Evolutionary conservation across 2,888 invertebrate species (phyloP).

Genomic region (Macrosiphum euphorbiae): DNA sequence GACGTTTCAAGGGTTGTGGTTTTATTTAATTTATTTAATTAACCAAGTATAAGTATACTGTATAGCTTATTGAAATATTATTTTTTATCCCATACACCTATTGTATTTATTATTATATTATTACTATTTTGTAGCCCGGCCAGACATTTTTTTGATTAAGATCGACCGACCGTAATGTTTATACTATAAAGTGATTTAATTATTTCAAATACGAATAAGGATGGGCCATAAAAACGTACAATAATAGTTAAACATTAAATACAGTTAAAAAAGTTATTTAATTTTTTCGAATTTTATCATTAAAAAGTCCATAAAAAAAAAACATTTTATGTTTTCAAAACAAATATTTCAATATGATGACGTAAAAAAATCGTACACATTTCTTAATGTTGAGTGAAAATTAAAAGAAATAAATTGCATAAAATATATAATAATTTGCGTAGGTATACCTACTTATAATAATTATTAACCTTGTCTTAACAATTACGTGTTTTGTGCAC

Average conservation of each 20-base stretch:
- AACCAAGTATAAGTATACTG: not conserved
- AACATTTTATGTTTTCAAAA: not conserved
- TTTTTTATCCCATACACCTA: not conserved
- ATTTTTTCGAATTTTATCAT: not conserved
- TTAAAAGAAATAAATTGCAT: not conserved
- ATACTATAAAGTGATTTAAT: constrained; percentile 13
- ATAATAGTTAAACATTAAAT: constrained; percentile 2
- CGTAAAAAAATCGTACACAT: not conserved
- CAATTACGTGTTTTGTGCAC: not conserved
- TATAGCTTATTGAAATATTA: not conserved
- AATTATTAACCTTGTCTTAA: not conserved
- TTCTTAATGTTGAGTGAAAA: not conserved
- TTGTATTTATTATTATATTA: constrained; percentile 15
- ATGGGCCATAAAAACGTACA: not conserved
- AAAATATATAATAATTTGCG: not conserved
- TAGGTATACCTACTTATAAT: not conserved
- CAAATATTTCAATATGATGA: not conserved
- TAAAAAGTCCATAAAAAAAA: constrained; percentile 6
- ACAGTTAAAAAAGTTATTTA: not conserved
- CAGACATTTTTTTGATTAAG: not conserved
- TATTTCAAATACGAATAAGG: not conserved
- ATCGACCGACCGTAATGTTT: not conserved
- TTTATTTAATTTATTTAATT: not conserved
- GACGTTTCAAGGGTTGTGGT: not conserved
- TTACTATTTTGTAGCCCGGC: not conserved